Percentiles rank a stretch among this genome's conserved stretches.
Evolutionary conservation across 2,888 invertebrate species (phyloP).

Genomic region (Sericinus montela): DNA sequence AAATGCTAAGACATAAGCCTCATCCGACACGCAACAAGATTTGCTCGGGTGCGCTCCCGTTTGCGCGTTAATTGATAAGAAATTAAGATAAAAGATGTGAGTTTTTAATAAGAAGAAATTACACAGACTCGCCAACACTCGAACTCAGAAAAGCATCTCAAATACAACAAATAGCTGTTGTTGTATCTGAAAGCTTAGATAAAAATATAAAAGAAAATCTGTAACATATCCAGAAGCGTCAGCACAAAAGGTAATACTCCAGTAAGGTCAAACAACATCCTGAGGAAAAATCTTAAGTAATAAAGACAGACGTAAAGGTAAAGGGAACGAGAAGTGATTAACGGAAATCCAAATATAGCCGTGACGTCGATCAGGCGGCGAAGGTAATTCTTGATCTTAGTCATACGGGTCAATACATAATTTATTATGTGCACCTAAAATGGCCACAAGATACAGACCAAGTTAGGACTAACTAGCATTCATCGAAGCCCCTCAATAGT

Average conservation of each 20-base stretch:
- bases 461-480: conserved; percentile 42
- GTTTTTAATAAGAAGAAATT: conserved; percentile 10
- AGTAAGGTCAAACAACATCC: conserved; percentile 6
- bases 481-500: conserved; percentile 46
- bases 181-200: no score
- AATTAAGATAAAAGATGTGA: conserved; percentile 15
- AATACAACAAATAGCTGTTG: no score
- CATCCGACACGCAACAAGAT: conserved; percentile 16
- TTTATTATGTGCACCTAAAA: conserved; percentile 48
- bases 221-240: no score
- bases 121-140: not conserved
- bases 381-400: conserved; percentile 38
- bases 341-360: conserved; percentile 48
- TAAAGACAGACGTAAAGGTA: conserved; percentile 19
- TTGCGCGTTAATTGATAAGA: conserved; percentile 23
- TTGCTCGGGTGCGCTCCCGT: conserved; percentile 22
- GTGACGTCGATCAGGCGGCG: conserved; percentile 35
- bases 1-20: conserved; percentile 15
- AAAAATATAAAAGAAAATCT: no score
- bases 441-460: conserved; percentile 47
- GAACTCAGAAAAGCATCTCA: no score
- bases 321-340: conserved; percentile 49
- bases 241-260: no score
- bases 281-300: conserved; percentile 10
- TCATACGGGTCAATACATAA: conserved; percentile 44